Percentiles rank a stretch among this genome's conserved stretches.
Conservation (phyloP, 2,888 invertebrate species). For the Coecobrya sp. region DNA sequence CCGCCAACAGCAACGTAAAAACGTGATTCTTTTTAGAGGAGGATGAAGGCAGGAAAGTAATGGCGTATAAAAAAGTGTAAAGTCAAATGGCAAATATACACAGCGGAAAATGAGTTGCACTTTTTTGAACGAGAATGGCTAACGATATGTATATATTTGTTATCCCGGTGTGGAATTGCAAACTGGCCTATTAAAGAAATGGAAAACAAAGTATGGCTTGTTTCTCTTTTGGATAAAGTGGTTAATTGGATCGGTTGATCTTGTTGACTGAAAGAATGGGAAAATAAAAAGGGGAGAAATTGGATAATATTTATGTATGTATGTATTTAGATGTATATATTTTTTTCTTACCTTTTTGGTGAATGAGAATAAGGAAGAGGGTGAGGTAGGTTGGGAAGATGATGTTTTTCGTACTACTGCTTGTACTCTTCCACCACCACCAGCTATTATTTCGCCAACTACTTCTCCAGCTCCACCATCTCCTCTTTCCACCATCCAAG, state of each 20-base stretch:
- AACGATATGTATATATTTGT: neutral
- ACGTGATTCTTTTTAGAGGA: neutral
- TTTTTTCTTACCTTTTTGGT: conserved; percentile 74
- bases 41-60: neutral
- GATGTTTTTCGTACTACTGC: conserved; percentile 32
- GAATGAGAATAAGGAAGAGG: conserved; percentile 68
- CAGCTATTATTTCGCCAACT: neutral
- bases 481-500: neutral
- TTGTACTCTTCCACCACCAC: conserved; percentile 6
- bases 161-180: too few relatives aligned
- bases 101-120: neutral
- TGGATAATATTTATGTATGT: too few relatives aligned
- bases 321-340: neutral
- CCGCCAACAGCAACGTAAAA: neutral
- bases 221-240: neutral
- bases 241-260: neutral
- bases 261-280: neutral
- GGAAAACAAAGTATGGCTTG: too few relatives aligned
- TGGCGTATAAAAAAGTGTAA: neutral
- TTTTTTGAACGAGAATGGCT: too few relatives aligned
- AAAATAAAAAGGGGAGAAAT: too few relatives aligned
- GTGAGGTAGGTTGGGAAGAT: conserved; percentile 75
- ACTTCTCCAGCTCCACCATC: conserved; percentile 1
- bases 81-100: neutral
- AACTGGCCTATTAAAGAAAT: too few relatives aligned